Conservation (phyloP, 1,140 invertebrate genomes). For the Pogonomyrmex barbatus region DNA sequence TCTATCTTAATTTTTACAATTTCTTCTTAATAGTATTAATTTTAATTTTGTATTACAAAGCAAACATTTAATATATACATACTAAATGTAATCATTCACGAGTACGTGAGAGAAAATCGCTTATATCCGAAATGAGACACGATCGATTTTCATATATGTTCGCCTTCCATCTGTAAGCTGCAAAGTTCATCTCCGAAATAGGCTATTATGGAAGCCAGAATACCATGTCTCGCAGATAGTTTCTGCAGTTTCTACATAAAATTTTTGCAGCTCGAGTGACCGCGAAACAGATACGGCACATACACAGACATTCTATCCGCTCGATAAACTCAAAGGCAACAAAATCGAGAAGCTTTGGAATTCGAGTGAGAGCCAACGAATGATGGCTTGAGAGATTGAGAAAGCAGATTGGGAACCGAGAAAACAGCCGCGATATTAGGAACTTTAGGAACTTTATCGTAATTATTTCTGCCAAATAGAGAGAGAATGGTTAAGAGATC, state of each 20-base stretch:
- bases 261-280: conserved; percentile 60
- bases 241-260: conserved; percentile 65
- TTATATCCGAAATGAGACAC: conserved; percentile 23
- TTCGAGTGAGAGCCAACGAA: conserved; percentile 64
- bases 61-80: not conserved
- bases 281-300: conserved; percentile 27
- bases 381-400: conserved; percentile 67
- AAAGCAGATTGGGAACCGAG: conserved; percentile 71
- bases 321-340: conserved; percentile 72
- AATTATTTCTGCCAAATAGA: conserved; percentile 56
- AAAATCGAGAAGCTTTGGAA: conserved; percentile 68
- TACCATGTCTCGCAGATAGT: conserved; percentile 9
- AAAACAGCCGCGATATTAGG: conserved; percentile 62
- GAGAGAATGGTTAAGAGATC: conserved; percentile 51
- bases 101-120: not conserved
- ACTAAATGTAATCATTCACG: not conserved
- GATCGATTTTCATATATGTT: conserved; percentile 31
- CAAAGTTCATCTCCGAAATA: conserved; percentile 3
- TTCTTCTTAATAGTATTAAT: not conserved
- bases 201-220: conserved; percentile 19
- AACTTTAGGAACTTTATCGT: conserved; percentile 55
- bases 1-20: not conserved
- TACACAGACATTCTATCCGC: conserved; percentile 65
- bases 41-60: not conserved
- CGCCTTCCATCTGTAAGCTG: not conserved